Evolutionary conservation across 2,797 vertebrate species (phyloP), one percentile per base, ranked within the genome.

Genomic region (Lutjanus campechanus): DNA sequence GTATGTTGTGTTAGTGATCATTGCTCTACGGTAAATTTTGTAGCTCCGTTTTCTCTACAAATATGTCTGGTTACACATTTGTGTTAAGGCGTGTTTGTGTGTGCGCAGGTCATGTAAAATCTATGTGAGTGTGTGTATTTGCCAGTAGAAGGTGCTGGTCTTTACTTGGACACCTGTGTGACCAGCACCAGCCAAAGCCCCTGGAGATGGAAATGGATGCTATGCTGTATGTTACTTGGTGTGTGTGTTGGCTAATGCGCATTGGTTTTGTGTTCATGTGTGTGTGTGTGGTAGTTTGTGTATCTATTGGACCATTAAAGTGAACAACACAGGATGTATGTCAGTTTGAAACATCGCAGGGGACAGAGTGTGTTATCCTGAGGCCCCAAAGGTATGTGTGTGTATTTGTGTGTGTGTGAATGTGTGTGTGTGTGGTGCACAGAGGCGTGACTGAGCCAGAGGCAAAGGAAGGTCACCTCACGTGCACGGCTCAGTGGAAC

Each of bases 381-480:
- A 85, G 73, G 83, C 83, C 83, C 69, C 71, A 63, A 81, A 78
- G 69, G 85, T 77, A 46, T 68, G 73, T 69, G 55, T 22, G 70
- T 69, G 47, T 59, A 59, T 55, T 9, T 55, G 41, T 79, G 54
- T 65, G 59, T 61, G 59, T 73, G 55, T 51, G 61, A 20, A 65
- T 47, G 69, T 56, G 46, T 59, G 41, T 63, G 76, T 66, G 76
- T 44, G 59, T n/a, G 72, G 76, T 86, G 84, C 82, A 88, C 77
- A 82, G 72, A 79, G 85, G 88, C 82, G 22, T 91, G 91, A 93
- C 91, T 84, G 88, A 87, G 91, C 85, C 84, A 84, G 90, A 92
- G 91, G 89, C 89, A 92, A 69, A 81, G 88, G 88, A 94, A 94
- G 93, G 93, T 94, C 93, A 94, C 90, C 89, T 91, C 89, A 90